Evolutionary conservation across 2,888 invertebrate genomes (phyloP), one percentile per base, ranked within the genome.

Genomic region (Sicus ferrugineus): DNA sequence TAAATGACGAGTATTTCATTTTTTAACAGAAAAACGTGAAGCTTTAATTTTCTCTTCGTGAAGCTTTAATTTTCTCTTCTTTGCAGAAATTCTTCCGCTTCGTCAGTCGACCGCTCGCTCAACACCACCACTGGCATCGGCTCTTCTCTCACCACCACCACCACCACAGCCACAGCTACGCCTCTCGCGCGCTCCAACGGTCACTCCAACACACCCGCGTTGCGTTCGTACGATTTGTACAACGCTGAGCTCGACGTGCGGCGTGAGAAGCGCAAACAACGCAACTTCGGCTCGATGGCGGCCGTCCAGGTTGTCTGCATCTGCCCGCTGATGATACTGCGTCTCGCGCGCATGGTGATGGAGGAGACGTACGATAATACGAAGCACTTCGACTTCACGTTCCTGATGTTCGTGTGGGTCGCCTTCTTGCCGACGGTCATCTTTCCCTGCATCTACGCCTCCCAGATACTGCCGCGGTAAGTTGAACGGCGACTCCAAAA

Each of bases 361-460:
- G 86, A 88, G 67, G 92, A 92, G 80, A 91, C 90, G 0, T 90
- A 91, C 77, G 90, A 90, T 72, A 92, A 91, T 80, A 87, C 87
- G 59, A 88, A 87, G 46, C 89, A 90, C 77, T 89, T 91, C 73
- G 92, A 92, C 78, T 88, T 92, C 64, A 89, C 89, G 2, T 92
- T 89, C 80, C 87, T 89, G 59, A 87, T 89, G 79, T 89, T 92
- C 76, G 89, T 91, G 6, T 92, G 91, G 91, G 84, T 92, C 67
- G 91, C 89, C 1, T 92, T 91, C 76, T 77, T 91, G 69, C 91
- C 92, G 7, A 89, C 90, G 0, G 88, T 90, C 69, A 87, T 89
- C 26, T 91, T 90, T 26, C 92, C 92, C 0, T 84, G 88, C 38
- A 83, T 91, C 62, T 92, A 90, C 77, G 88, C 88, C 9, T 87